Evolutionary conservation across 2,113 vertebrate species (phyloP).

Genomic region (Aspiorhynchus laticeps): DNA sequence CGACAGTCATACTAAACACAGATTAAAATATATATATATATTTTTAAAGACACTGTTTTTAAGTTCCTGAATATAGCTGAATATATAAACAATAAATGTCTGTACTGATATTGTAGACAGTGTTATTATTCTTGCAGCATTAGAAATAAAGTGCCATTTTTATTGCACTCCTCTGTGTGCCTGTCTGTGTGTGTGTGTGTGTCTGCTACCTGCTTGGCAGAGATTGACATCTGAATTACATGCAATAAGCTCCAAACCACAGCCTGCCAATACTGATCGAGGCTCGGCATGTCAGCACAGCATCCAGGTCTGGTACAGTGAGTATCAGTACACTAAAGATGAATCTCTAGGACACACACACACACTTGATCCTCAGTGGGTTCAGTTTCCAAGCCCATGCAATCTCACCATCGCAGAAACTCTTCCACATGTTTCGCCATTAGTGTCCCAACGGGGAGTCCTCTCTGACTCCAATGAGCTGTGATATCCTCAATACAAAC

Average conservation of each 20-base stretch:
- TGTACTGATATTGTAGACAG: neutral
- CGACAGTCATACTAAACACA: too few species aligned
- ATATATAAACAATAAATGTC: neutral
- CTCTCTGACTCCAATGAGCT: neutral
- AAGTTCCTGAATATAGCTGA: neutral
- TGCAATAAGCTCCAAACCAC: conserved; percentile 58
- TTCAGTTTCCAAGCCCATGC: neutral
- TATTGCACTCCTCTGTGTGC: conserved; percentile 26
- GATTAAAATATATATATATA: too few species aligned
- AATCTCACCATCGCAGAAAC: conserved; percentile 5
- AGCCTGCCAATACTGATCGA: conserved; percentile 57
- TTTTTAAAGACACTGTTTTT: neutral
- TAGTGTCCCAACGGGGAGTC: conserved; percentile 22
- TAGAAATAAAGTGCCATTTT: conserved; percentile 9
- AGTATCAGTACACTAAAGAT: conserved; percentile 6
- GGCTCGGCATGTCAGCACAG: conserved; percentile 31
- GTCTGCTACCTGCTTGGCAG: conserved; percentile 11
- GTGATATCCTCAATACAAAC: neutral
- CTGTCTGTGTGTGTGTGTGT: neutral
- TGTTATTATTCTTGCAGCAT: neutral
- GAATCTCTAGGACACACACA: conserved; percentile 8
- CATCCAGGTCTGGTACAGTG: conserved; percentile 26
- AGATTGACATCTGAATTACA: conserved; percentile 58
- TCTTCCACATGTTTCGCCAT: conserved; percentile 1
- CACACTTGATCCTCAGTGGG: neutral